Conservation (phyloP, 2,888 invertebrate species). For the Tortricodes alternella region DNA sequence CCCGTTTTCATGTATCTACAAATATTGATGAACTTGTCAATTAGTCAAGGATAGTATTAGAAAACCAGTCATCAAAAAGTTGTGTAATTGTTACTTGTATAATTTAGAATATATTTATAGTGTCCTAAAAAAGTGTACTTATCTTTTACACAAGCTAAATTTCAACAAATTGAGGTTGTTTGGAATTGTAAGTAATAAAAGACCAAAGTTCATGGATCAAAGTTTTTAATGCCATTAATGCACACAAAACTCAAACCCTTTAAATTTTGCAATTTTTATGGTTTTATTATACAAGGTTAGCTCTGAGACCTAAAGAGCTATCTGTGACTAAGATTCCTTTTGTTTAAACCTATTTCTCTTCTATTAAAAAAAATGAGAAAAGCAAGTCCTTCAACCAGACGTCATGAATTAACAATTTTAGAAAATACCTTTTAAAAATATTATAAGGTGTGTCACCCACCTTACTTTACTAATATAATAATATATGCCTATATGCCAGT, state of each 20-base stretch:
- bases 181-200: no score
- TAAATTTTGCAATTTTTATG: conserved; percentile 76
- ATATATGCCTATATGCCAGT: conserved; percentile 50
- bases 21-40: not conserved
- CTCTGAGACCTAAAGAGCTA: conserved; percentile 67
- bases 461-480: conserved; percentile 50
- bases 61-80: no score
- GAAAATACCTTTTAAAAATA: conserved; percentile 70
- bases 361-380: conserved; percentile 55
- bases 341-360: conserved; percentile 58
- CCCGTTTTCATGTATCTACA: no score
- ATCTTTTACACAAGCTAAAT: no score
- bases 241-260: conserved; percentile 68
- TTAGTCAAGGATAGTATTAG: not conserved
- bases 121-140: no score
- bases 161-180: no score
- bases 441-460: conserved; percentile 54
- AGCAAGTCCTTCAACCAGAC: conserved; percentile 58
- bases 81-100: no score
- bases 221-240: conserved; percentile 68
- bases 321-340: conserved; percentile 67
- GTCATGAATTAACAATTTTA: conserved; percentile 64
- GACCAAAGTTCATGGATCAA: conserved; percentile 57
- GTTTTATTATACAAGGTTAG: conserved; percentile 74
- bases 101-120: no score